Evolutionary conservation across 2,797 vertebrate species (phyloP).

Genomic region (Chloroceryle amazona): DNA sequence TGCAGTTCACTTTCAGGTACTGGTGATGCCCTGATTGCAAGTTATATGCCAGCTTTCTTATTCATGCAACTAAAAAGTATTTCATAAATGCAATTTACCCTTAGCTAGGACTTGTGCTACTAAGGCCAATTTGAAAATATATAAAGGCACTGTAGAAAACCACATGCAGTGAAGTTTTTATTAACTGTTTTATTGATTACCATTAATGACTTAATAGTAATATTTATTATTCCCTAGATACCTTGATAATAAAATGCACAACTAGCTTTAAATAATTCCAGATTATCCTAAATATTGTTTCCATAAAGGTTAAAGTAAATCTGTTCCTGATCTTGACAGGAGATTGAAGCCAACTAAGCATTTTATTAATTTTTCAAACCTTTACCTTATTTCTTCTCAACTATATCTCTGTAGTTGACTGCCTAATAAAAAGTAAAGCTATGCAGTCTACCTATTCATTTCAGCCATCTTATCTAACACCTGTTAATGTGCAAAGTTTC

Average conservation of each 20-base stretch:
- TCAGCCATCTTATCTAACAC: background rate
- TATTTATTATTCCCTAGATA: constrained; percentile 9
- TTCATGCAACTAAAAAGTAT: background rate
- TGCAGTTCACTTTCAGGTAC: background rate
- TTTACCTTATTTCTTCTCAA: background rate
- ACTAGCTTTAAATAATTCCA: constrained; percentile 25
- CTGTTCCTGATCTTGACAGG: background rate
- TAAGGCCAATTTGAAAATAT: background rate
- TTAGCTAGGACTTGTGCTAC: background rate
- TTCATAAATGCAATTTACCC: background rate
- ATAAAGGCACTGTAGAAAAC: background rate
- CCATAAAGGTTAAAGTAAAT: background rate
- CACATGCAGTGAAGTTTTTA: background rate
- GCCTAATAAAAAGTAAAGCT: background rate
- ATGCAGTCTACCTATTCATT: background rate
- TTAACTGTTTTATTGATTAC: constrained; percentile 3
- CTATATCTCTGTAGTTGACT: background rate
- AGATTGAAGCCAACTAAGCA: background rate
- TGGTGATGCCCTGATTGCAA: background rate
- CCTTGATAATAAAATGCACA: background rate
- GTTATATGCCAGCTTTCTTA: background rate
- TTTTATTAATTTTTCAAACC: background rate
- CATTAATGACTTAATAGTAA: constrained; percentile 11
- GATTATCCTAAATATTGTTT: background rate
- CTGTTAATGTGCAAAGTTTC: background rate